A percentile compares a stretch with the other conserved stretches of the same genome.
Conservation (phyloP, 2,113 vertebrate species). For the Tenebrosternarchus preto region DNA sequence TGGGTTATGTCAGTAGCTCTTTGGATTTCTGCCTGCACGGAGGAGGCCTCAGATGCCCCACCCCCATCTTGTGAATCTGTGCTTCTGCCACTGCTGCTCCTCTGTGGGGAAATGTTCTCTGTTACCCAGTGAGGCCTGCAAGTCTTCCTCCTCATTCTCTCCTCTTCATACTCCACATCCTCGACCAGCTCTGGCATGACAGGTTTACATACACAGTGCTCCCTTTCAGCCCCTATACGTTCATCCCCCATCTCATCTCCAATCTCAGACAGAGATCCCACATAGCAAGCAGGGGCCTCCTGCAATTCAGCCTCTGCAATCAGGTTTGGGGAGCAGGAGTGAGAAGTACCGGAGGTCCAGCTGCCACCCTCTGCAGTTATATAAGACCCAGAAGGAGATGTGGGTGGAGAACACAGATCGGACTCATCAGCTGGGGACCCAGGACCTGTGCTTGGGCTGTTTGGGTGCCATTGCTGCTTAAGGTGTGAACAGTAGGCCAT, state of each 20-base stretch:
- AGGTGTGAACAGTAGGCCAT: slow-evolving; percentile 70
- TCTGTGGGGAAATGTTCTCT: slow-evolving; percentile 62
- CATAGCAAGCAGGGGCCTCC: slow-evolving; percentile 73
- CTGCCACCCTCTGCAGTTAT: slow-evolving; percentile 92
- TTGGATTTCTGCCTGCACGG: slow-evolving; percentile 53
- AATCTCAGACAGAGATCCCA: slow-evolving; percentile 73
- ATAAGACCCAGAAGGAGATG: slow-evolving; percentile 92
- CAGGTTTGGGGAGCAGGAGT: slow-evolving; percentile 85
- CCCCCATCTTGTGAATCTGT: slow-evolving; percentile 71
- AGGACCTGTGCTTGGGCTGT: slow-evolving; percentile 70
- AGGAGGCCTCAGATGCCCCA: slow-evolving; percentile 66
- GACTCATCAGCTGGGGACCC: slow-evolving; percentile 74
- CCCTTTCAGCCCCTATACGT: slow-evolving; percentile 57
- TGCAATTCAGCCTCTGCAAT: slow-evolving; percentile 76
- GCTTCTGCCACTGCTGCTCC: slow-evolving; percentile 70
- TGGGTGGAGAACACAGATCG: slow-evolving; percentile 82
- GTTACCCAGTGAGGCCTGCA: slow-evolving; percentile 71
- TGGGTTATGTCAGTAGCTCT: slow-evolving; percentile 32
- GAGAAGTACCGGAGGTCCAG: slow-evolving; percentile 83
- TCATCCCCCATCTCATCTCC: slow-evolving; percentile 75
- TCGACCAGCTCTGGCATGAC: slow-evolving; percentile 62
- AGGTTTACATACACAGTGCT: slow-evolving; percentile 60
- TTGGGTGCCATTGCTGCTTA: slow-evolving; percentile 68
- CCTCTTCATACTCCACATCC: slow-evolving; percentile 59
- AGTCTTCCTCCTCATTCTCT: slow-evolving; percentile 62